Base-by-base conservation (phyloP, 2,113 vertebrate genomes). In the Lota lota region DNA sequence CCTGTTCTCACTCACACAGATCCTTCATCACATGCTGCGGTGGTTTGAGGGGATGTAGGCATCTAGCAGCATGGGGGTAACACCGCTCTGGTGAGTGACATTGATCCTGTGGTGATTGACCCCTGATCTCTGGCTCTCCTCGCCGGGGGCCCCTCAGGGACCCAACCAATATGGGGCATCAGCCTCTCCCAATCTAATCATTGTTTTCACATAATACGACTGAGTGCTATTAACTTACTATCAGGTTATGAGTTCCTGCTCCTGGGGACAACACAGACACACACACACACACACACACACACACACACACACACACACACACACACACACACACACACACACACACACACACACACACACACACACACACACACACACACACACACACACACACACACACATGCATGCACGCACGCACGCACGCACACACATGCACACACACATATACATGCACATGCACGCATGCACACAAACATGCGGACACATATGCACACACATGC, bases 211-310 rank as follows among this genome's bases (percentile, higher is more conserved):
- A 83, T 85, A 82, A 87, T 87, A 85, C 83, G 70, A 80, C 77
- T 78, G 81, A 88, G 87, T 87, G 88, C 83, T 86, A 89, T 90
- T 88, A 88, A 89, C 86, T 83, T 79, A 77, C 76, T 68, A 85
- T 85, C 77, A 80, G 73, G 72, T 83, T 82, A 79, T 81, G 61
- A 75, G 77, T 68, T 56, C 21, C 59, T 61, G 67, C 7, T 47
- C 6, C 58, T 69, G 40, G 40, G 40, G 8, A 47, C 40, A 47
- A 10, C 70, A 78, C 51, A 66, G 14, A 56, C 53, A 56, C 53
- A n/a, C 53, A 17, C 53, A n/a, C 53, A 56, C 53, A n/a, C 16
- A 56, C 53, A 56, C 2, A 56, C 17, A n/a, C 16, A 56, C 53
- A 4, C 16, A 56, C 53, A n/a, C 16, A 56, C 53, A n/a, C 16